Percentiles rank a stretch among this genome's conserved stretches.
phyloP scores from a whole-genome alignment of 2,113 vertebrate genomes.

The Manacus vitellinus region DNA sequence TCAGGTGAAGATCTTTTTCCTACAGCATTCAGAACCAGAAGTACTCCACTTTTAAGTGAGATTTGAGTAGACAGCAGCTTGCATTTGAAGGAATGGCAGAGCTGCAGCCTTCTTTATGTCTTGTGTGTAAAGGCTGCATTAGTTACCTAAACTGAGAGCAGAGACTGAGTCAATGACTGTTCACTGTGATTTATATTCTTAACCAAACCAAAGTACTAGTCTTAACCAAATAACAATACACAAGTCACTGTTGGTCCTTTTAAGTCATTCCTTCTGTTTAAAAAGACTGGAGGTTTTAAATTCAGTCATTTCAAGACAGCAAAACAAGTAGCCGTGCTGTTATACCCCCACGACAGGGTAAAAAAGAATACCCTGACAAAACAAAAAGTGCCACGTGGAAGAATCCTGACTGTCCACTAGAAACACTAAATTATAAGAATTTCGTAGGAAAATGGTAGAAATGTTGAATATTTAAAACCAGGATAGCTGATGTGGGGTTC shows the following conservation, averaged over 20 bases:
- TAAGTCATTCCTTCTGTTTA: not conserved
- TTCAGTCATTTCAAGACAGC: not conserved
- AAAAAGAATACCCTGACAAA: not conserved
- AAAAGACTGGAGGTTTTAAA: not conserved
- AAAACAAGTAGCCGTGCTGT: not conserved
- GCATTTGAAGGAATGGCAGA: not conserved
- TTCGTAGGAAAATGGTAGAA: not conserved
- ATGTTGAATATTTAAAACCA: not conserved
- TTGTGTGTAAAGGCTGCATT: not conserved
- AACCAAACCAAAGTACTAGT: not conserved
- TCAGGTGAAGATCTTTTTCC: not conserved
- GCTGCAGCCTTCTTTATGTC: not conserved
- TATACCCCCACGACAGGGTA: not conserved
- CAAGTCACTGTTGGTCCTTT: not conserved
- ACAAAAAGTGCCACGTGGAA: not conserved
- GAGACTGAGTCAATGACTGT: not conserved
- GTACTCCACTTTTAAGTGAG: not conserved
- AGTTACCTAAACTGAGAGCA: not conserved
- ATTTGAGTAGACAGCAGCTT: not conserved
- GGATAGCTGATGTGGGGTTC: not conserved
- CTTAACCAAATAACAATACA: not conserved
- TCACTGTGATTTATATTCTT: not conserved
- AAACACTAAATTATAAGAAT: not conserved
- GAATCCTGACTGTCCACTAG: not conserved
- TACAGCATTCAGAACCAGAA: not conserved